A percentile compares a stretch with the other conserved stretches of the same genome.
phyloP scores from a whole-genome alignment of 2,113 vertebrate genomes.

The Himantopus leucocephalus region DNA sequence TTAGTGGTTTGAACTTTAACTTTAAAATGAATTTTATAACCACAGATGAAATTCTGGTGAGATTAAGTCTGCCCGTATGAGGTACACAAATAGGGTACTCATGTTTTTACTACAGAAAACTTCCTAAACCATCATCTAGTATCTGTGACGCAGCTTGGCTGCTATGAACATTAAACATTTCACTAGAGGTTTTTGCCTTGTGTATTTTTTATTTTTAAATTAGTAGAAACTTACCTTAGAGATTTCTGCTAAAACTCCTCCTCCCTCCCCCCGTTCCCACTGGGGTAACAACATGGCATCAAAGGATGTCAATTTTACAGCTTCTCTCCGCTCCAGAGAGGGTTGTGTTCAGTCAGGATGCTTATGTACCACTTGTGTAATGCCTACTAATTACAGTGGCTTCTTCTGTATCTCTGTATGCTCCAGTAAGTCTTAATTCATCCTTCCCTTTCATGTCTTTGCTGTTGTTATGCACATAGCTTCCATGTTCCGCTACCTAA shows the following conservation, averaged over 20 bases:
- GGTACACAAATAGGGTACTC: not conserved
- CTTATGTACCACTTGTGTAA: not conserved
- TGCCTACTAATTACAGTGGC: not conserved
- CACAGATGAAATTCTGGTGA: not conserved
- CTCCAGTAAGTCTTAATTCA: not conserved
- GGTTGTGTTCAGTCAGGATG: not conserved
- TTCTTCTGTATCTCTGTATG: not conserved
- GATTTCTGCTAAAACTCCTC: not conserved
- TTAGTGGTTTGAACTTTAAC: not conserved
- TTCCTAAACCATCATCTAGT: not conserved
- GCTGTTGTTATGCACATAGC: not conserved
- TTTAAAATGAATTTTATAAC: not conserved
- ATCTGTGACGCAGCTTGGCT: not conserved
- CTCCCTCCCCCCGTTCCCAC: not conserved
- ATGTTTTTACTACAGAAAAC: not conserved
- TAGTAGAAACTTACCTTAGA: not conserved
- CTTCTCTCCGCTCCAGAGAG: not conserved
- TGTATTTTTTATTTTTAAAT: not conserved
- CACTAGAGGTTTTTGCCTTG: not conserved
- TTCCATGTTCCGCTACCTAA: not conserved
- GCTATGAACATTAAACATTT: not conserved
- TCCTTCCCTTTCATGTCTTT: not conserved
- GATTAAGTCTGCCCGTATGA: not conserved
- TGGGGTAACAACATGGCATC: not conserved
- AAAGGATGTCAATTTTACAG: not conserved